Evolutionary conservation across 2,113 vertebrate species (phyloP), one percentile per base, ranked within the genome.

Genomic region (Chrysochloris asiatica): DNA sequence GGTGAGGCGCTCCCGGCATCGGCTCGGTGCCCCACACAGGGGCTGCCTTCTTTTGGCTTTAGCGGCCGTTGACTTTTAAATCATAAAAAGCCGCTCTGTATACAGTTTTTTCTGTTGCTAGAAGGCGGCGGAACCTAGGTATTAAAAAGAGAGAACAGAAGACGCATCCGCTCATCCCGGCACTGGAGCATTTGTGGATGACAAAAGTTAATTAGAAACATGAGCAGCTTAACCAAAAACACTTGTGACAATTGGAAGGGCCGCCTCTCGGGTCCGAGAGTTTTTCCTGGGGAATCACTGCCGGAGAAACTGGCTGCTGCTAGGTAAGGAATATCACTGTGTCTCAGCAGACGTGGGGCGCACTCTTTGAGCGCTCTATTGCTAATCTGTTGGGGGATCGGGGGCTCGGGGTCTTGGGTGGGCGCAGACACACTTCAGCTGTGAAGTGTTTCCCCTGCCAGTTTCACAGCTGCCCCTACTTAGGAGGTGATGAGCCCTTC

Each of bases 201-300:
- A 98, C 98, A 98, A 97, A 97, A 97, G 97, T 97, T 98, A 98
- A 98, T 98, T 98, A 97, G 97, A 98, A 98, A 97, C 98, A 98
- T 98, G 97, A 98, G 96, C 96, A 77, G 97, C 96, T 97, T 98
- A 98, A 98, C 97, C 69, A 97, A 97, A 98, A 98, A 97, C 97
- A 96, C 95, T 98, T 97, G 97, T 97, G 97, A 97, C 98, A 97
- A 97, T 97, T 97, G 97, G 97, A 96, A 97, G 96, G 94, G 96
- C 96, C 95, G 97, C 95, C 95, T 97, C 97, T 97, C 95, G 24
- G 76, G 94, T 89, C 96, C 91, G 95, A 97, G 96, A 96, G 90
- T 80, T 97, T 97, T 95, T 97, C 95, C 93, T 94, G 91, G 96
- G 95, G 95, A 97, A 94, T 92, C 96, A 81, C 91, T 94, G 93